Conservation (phyloP, 1,140 invertebrate genomes). For the Drosophila saltans region DNA sequence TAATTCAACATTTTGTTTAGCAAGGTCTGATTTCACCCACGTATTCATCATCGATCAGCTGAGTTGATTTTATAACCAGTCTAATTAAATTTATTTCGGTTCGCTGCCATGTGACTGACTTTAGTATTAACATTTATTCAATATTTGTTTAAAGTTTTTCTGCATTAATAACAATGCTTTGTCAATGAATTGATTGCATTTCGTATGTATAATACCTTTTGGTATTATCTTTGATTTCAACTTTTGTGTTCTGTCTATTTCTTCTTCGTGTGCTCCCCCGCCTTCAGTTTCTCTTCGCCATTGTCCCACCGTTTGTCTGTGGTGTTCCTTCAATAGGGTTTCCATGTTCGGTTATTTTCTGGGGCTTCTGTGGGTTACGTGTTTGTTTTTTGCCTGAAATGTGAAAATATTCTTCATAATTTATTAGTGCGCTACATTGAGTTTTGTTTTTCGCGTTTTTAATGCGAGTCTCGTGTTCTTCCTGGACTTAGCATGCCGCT, state of each 20-base stretch:
- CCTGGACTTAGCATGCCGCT: slow-evolving; percentile 51
- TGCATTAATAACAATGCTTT: slow-evolving; percentile 47
- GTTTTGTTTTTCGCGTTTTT: slow-evolving; percentile 33
- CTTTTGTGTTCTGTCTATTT: slow-evolving; percentile 24
- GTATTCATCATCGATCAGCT: slow-evolving; percentile 61
- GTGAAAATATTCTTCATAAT: slow-evolving; percentile 56
- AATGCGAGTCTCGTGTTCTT: slow-evolving; percentile 37
- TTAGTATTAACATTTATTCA: slow-evolving; percentile 21
- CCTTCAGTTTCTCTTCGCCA: neutral
- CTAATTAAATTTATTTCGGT: slow-evolving; percentile 68
- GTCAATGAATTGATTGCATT: slow-evolving; percentile 67
- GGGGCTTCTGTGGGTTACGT: slow-evolving; percentile 45
- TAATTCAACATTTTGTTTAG: slow-evolving; percentile 61
- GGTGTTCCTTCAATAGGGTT: slow-evolving; percentile 36
- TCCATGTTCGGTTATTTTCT: slow-evolving; percentile 27
- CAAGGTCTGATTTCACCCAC: slow-evolving; percentile 48
- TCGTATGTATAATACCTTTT: slow-evolving; percentile 34
- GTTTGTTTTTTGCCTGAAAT: slow-evolving; percentile 13
- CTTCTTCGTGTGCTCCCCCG: neutral
- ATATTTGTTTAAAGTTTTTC: slow-evolving; percentile 59
- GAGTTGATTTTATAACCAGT: slow-evolving; percentile 65
- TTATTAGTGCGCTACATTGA: slow-evolving; percentile 39
- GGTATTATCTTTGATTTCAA: slow-evolving; percentile 51
- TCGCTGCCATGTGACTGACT: slow-evolving; percentile 72
- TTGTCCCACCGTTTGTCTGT: slow-evolving; percentile 13